phyloP scores from a whole-genome alignment of 2,888 invertebrate species.

The Aleiodes testaceus region DNA sequence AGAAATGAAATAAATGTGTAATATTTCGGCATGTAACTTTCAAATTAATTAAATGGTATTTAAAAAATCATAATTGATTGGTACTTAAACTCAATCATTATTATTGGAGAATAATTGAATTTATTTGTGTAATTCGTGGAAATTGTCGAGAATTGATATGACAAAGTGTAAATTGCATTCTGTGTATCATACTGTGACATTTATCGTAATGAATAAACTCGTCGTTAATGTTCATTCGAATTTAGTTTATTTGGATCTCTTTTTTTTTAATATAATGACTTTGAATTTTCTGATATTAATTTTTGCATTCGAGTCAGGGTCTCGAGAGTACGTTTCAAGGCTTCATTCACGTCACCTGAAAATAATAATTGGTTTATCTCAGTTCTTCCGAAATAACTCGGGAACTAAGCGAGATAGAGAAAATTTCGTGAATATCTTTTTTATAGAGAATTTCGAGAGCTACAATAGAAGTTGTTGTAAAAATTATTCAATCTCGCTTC shows the following conservation, averaged over 20 bases:
- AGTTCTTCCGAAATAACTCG: no score
- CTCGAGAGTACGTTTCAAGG: neutral
- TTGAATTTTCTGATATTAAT: constrained; percentile 2
- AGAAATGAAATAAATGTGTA: constrained; percentile 1
- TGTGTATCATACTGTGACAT: constrained; percentile 22
- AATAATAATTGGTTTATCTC: neutral
- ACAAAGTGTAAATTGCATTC: constrained; percentile 27
- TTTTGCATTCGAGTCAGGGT: constrained; percentile 9
- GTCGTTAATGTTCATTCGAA: neutral
- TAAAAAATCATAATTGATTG: no score
- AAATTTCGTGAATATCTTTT: neutral
- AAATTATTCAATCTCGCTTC: no score
- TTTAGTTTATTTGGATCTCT: neutral
- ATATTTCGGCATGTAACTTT: no score
- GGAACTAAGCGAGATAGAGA: no score
- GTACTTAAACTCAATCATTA: no score
- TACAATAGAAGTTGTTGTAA: no score
- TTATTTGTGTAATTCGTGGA: neutral
- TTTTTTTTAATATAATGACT: neutral
- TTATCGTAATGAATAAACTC: constrained; percentile 7
- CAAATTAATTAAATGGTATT: no score
- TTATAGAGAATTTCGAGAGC: no score
- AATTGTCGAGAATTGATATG: no score
- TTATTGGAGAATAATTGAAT: no score
- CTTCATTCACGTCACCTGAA: constrained; percentile 13